phyloP scores from a whole-genome alignment of 2,797 vertebrate genomes.

The Corythornis leucogaster region DNA sequence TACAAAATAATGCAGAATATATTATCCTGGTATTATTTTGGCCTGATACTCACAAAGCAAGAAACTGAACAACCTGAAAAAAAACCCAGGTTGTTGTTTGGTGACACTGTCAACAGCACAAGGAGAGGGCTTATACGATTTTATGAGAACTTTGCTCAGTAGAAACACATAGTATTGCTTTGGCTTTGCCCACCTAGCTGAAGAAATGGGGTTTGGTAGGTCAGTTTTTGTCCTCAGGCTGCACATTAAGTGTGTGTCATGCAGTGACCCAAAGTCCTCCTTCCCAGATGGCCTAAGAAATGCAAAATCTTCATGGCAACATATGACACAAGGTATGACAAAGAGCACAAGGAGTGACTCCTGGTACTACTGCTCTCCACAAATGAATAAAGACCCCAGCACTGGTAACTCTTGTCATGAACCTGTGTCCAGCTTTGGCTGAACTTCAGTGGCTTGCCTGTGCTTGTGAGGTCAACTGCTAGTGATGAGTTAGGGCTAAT shows the following conservation, averaged over 20 bases:
- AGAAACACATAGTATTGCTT: neutral
- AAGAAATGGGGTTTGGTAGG: neutral
- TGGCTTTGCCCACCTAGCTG: neutral
- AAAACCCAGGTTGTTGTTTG: neutral
- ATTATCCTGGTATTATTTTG: neutral
- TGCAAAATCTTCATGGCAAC: neutral
- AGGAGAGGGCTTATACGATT: neutral
- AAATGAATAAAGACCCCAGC: neutral
- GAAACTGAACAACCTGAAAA: neutral
- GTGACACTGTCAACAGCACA: neutral
- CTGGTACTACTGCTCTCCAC: neutral
- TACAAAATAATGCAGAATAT: neutral
- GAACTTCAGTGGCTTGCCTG: neutral
- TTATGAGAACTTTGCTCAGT: neutral
- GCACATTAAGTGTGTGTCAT: accelerated
- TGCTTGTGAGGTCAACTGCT: neutral
- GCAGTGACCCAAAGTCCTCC: neutral
- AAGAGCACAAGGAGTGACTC: neutral
- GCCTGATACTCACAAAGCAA: neutral
- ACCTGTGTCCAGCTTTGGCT: neutral
- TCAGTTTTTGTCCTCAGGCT: neutral
- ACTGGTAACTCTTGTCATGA: too few relatives aligned
- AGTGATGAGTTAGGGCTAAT: neutral
- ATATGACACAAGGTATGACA: neutral
- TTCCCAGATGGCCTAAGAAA: neutral